These are phyloP conservation scores for Plodia interpunctella DNA, from an alignment of 1,140 invertebrate species.

Conservation along the genomic window DNA sequence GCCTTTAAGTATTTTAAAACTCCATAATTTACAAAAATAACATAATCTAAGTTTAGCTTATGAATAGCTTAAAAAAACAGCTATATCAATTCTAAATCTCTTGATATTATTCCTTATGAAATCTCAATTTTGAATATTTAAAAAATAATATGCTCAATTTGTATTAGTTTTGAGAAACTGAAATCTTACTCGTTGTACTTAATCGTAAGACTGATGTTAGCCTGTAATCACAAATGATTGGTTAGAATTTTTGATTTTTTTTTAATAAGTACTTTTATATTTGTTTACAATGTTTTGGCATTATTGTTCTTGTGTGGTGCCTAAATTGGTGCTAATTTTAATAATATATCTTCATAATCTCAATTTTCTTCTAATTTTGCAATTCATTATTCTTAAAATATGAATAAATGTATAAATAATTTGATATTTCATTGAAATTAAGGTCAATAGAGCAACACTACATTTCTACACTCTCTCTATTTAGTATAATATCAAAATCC, in stretches of 20 bases:
- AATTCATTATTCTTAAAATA: background rate
- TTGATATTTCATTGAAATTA: background rate
- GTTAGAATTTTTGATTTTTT: background rate
- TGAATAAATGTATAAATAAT: background rate
- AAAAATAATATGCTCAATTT: constrained; percentile 1
- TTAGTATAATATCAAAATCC: background rate
- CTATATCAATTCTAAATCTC: background rate
- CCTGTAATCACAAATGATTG: background rate
- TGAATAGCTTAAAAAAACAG: too few relatives aligned
- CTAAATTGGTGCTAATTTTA: background rate
- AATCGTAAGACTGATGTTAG: background rate
- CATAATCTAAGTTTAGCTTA: too few relatives aligned
- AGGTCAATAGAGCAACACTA: background rate
- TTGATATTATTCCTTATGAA: background rate
- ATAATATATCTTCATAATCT: background rate
- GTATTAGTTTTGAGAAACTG: background rate
- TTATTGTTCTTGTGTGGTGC: background rate
- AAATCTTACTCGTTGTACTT: background rate
- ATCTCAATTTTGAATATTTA: background rate
- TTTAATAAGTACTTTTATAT: background rate
- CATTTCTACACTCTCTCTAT: background rate
- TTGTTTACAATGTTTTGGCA: background rate
- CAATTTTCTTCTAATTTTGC: background rate
- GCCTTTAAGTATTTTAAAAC: too few relatives aligned
- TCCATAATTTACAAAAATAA: too few relatives aligned